Percentiles rank a stretch among this genome's conserved stretches.
Conservation (phyloP, 92 coral and sea anemone genomes). For the Epizoanthus rinbou region DNA sequence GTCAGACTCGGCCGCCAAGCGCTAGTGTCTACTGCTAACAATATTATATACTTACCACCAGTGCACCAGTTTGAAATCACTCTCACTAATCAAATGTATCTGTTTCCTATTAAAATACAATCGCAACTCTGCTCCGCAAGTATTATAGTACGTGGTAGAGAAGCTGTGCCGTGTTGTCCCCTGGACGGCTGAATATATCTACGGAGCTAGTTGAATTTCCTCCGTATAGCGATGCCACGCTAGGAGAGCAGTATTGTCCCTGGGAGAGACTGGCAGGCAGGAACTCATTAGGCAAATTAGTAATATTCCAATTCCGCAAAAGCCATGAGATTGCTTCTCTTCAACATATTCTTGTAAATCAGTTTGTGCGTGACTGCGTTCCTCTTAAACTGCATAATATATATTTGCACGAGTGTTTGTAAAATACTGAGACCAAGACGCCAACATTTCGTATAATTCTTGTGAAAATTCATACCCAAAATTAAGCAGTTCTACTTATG, state of each 20-base stretch:
- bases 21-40: neutral
- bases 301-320: neutral
- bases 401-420: neutral
- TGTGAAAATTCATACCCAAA: no score
- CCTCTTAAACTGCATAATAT: no score
- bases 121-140: neutral
- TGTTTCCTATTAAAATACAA: neutral
- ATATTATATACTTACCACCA: neutral
- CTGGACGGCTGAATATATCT: neutral
- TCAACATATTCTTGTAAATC: no score
- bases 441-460: no score
- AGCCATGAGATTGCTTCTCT: neutral
- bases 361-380: no score
- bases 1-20: no score
- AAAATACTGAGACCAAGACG: neutral
- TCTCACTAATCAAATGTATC: neutral
- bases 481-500: no score
- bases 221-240: no score
- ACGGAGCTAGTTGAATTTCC: no score
- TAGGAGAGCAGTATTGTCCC: constrained; percentile 3
- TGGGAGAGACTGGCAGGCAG: constrained; percentile 12
- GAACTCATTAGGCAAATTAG: neutral
- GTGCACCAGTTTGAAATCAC: neutral
- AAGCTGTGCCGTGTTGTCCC: neutral
- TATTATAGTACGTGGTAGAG: neutral